These are phyloP conservation scores for Pemphigus obesinymphae DNA, from an alignment of 1,140 invertebrate genomes.

Conservation along the genomic window DNA sequence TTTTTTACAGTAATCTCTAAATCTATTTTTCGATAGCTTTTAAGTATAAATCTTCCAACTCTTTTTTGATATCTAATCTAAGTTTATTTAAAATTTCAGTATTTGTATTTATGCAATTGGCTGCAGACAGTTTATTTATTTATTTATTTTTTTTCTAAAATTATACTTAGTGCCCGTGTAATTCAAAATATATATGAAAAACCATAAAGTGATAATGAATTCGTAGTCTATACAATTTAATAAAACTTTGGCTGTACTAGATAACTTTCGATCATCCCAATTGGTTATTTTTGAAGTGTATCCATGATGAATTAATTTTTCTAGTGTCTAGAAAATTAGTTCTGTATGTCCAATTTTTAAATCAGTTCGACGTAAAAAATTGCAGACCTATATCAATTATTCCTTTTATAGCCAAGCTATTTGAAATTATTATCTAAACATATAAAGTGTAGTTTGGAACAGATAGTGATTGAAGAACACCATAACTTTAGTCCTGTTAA, in stretches of 20 bases:
- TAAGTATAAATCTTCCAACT: neutral
- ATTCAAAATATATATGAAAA: slow-evolving; percentile 5
- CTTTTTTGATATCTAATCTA: neutral
- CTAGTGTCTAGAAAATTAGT: too few species aligned
- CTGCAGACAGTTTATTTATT: slow-evolving; percentile 9
- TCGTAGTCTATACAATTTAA: neutral
- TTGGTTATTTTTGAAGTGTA: neutral
- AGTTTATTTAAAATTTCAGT: slow-evolving; percentile 2
- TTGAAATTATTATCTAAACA: too few species aligned
- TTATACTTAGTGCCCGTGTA: neutral
- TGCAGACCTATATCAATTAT: too few species aligned
- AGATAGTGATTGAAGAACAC: too few species aligned
- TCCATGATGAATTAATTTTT: too few species aligned
- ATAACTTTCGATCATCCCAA: neutral
- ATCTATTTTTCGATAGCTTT: neutral
- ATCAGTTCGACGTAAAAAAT: too few species aligned
- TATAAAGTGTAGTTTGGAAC: too few species aligned
- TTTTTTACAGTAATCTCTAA: neutral
- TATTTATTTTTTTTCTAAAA: neutral
- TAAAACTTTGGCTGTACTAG: neutral
- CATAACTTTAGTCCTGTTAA: too few species aligned
- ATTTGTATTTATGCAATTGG: neutral
- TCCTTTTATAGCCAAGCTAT: too few species aligned
- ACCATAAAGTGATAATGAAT: neutral
- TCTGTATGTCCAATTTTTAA: too few species aligned